Conservation (phyloP, 2,888 invertebrate species). For the Callosobruchus maculatus region DNA sequence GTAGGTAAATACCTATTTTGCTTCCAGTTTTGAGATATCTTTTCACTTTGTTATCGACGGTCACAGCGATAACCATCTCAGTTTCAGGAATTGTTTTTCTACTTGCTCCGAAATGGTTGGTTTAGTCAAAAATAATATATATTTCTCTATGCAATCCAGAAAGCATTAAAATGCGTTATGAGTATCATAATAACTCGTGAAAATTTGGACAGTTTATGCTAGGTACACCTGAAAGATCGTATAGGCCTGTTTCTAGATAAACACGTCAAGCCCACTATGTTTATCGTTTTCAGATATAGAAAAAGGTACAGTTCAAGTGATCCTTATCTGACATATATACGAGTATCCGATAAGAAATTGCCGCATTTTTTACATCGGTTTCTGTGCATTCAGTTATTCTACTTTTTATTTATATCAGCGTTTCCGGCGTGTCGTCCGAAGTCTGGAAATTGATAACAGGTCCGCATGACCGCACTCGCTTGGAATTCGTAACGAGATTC, state of each 20-base stretch:
- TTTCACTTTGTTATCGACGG: too few relatives aligned
- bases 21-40: too few relatives aligned
- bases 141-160: background rate
- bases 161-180: background rate
- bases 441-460: background rate
- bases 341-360: background rate
- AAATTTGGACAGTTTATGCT: background rate
- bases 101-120: too few relatives aligned
- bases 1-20: too few relatives aligned
- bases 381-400: background rate
- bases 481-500: background rate
- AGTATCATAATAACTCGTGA: background rate
- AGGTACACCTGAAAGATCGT: background rate
- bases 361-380: background rate
- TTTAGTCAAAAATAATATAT: too few relatives aligned
- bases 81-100: too few relatives aligned
- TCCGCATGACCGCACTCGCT: background rate
- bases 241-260: background rate
- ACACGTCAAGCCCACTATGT: background rate
- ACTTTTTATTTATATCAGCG: background rate
- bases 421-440: background rate
- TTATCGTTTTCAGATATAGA: background rate
- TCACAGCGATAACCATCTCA: too few relatives aligned
- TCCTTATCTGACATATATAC: background rate
- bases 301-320: background rate